Base-by-base conservation (phyloP, 1,140 invertebrate species). In the Cryptotermes secundus region DNA sequence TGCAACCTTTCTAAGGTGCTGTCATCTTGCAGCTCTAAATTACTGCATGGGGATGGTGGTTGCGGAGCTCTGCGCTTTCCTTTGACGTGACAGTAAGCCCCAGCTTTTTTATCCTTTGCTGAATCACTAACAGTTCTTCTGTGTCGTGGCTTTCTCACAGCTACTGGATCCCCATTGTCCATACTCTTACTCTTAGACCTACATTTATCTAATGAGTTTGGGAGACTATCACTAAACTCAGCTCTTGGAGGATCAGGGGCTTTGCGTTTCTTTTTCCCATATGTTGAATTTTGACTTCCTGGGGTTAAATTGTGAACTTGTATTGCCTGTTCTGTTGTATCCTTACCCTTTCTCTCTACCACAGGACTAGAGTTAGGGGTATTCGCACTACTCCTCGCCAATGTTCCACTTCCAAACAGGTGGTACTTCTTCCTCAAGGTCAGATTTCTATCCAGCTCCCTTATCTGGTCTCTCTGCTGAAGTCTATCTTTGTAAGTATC, bases 61-160 rank as follows among this genome's bases (percentile, higher is more conserved):
- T 91, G 91, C 1, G 95, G 95, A 3, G 95, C 95, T 87, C 92
- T 92, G 59, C 95, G 89, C 87, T 96, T 96, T 24, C 94, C 94
- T 86, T 94, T 94, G 0, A 95, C 94, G 88, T 95, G 94, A 7
- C 88, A 90, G 87, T 89, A 91, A 79, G 87, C 91, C 85, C 88
- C 90, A 83, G 87, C 89, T 88, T 86, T 89, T 81, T 87, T 90
- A 87, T 87, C 90, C 88, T 89, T 91, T 79, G 88, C 90, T 42
- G 89, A 91, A 87, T 93, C 92, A 88, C 93, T 93, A 6, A 91
- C 89, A 19, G 92, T 92, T 85, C 91, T 88, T 85, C 90, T 83
- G 81, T 88, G 85, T 79, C 85, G 88, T 34, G 89, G 87, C 84
- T 89, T 88, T 82, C 90, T 87, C 85, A 88, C 87, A 86, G 89